Conservation (phyloP, 2,113 vertebrate species). For the Oreochromis niloticus region DNA sequence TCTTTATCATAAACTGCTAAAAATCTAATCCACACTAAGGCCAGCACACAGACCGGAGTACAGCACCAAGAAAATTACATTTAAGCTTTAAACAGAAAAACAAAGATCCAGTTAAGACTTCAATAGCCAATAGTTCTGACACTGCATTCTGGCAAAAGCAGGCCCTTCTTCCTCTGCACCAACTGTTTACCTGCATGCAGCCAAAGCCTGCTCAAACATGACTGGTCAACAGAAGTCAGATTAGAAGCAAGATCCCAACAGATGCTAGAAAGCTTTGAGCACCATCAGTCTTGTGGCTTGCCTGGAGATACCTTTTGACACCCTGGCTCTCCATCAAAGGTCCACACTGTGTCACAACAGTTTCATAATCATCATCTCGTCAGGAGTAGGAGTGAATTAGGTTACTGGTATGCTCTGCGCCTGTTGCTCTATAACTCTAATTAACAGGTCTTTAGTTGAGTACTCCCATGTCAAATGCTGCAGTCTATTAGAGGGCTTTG, state of each 20-base stretch:
- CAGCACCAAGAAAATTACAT: neutral
- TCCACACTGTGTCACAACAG: neutral
- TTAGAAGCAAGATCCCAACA: neutral
- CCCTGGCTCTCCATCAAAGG: neutral
- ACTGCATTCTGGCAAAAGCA: neutral
- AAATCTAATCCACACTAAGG: neutral
- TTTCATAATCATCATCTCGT: neutral
- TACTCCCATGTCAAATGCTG: neutral
- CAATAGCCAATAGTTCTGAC: neutral
- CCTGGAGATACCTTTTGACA: neutral
- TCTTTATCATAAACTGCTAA: neutral
- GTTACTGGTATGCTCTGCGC: neutral
- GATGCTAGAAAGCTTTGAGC: neutral
- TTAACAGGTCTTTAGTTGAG: neutral
- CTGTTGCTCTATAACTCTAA: neutral
- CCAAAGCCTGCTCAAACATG: neutral
- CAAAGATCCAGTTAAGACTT: neutral
- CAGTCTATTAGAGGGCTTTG: neutral
- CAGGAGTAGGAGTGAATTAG: neutral
- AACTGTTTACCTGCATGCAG: neutral
- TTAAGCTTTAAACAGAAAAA: neutral
- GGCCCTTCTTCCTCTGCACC: neutral
- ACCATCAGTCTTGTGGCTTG: neutral
- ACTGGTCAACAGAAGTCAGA: neutral
- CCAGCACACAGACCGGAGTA: neutral